These are phyloP conservation scores for Pantelozetes paolii DNA, from an alignment of 2,888 invertebrate species.

Conservation along the genomic window DNA sequence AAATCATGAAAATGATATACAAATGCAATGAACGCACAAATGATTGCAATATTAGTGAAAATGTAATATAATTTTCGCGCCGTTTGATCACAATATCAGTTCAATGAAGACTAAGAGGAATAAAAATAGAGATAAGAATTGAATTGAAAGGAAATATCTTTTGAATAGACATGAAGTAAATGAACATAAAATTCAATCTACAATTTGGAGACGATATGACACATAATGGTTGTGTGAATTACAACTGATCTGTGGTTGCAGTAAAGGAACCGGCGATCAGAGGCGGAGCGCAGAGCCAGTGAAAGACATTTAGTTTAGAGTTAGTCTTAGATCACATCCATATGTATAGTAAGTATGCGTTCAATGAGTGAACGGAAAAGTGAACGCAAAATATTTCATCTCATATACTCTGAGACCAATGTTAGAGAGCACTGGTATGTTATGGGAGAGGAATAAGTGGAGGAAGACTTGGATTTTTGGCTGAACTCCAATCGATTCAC, in stretches of 20 bases:
- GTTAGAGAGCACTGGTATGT: not conserved
- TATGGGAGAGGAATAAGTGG: not conserved
- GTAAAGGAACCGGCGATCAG: not conserved
- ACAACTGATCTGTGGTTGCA: not conserved
- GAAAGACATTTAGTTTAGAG: not conserved
- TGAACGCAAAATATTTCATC: not conserved
- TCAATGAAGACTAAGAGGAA: not conserved
- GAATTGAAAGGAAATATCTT: not conserved
- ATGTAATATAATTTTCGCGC: not conserved
- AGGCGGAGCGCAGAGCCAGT: not conserved
- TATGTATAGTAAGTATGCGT: not conserved
- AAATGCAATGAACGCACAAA: not conserved
- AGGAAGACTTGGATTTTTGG: conserved; percentile 7
- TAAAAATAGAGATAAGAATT: not conserved
- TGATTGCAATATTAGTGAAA: not conserved
- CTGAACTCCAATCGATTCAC: conserved; percentile 26
- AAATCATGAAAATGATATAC: not conserved
- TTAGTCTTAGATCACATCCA: not conserved
- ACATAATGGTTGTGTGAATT: not conserved
- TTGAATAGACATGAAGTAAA: not conserved
- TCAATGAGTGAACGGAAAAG: not conserved
- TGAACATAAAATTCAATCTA: not conserved
- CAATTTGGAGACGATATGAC: not conserved
- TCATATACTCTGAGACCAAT: not conserved
- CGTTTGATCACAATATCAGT: not conserved